These are phyloP conservation scores for Oryzias celebensis DNA, from an alignment of 2,113 vertebrate genomes.

Conservation along the genomic window DNA sequence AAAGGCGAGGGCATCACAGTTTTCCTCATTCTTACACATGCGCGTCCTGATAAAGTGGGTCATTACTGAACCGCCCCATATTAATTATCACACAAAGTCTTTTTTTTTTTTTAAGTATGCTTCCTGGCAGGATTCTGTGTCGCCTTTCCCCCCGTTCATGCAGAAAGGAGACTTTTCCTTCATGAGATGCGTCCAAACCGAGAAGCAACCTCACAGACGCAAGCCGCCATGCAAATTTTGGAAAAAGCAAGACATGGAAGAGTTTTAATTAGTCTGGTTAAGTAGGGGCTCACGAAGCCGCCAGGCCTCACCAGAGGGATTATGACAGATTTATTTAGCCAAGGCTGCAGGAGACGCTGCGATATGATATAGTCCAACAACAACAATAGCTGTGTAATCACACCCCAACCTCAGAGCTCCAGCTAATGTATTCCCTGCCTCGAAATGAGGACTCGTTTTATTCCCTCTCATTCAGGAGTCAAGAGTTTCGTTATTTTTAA, in stretches of 20 bases:
- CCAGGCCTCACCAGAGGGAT: conserved; percentile 69
- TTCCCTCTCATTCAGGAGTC: conserved; percentile 71
- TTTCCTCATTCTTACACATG: conserved; percentile 43
- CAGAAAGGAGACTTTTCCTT: conserved; percentile 1
- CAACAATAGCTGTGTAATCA: conserved; percentile 75
- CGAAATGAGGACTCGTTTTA: conserved; percentile 57
- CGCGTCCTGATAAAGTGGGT: conserved; percentile 71
- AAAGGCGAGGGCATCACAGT: conserved; percentile 42
- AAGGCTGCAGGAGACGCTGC: conserved; percentile 67
- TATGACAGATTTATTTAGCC: conserved; percentile 75
- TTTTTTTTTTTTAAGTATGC: conserved; percentile 14
- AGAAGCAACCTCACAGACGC: conserved; percentile 54
- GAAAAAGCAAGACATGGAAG: conserved; percentile 65
- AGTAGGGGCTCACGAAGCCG: conserved; percentile 63
- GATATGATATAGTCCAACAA: conserved; percentile 73
- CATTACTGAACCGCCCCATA: conserved; percentile 66
- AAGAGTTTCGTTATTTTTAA: conserved; percentile 64
- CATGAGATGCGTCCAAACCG: conserved; percentile 33
- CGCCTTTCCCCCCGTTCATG: conserved; percentile 6
- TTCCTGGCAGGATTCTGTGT: conserved; percentile 35
- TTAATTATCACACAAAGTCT: conserved; percentile 48
- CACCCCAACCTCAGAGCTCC: conserved; percentile 62
- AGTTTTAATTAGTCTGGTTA: conserved; percentile 77
- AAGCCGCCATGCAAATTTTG: conserved; percentile 61
- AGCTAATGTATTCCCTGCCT: conserved; percentile 70